Evolutionary conservation across 2,888 invertebrate species (phyloP).

Genomic region (Gortyna flavago): DNA sequence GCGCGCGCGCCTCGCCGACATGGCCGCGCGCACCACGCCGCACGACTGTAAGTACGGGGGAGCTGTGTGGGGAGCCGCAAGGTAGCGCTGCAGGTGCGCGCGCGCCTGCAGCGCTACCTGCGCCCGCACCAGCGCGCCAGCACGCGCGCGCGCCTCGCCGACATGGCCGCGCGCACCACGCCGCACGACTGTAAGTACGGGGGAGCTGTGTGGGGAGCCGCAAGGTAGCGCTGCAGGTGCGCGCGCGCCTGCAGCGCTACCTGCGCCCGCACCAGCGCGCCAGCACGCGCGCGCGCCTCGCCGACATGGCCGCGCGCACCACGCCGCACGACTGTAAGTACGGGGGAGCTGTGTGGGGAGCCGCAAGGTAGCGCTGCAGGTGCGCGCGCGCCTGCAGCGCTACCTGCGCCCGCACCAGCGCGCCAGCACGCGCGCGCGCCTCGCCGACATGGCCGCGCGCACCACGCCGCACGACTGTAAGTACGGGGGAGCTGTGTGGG

Average conservation of each 20-base stretch:
- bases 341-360: conserved; percentile 71
- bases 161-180: conserved; percentile 72
- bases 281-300: conserved; percentile 73
- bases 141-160: conserved; percentile 74
- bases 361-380: too few relatives aligned
- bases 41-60: conserved; percentile 73
- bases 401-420: conserved; percentile 78
- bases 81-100: too few relatives aligned
- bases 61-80: conserved; percentile 72
- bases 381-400: conserved; percentile 72
- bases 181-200: conserved; percentile 74
- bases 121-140: conserved; percentile 75
- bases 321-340: conserved; percentile 73
- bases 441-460: conserved; percentile 74
- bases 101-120: conserved; percentile 74
- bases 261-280: conserved; percentile 77
- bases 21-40: conserved; percentile 70
- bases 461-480: conserved; percentile 73
- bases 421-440: conserved; percentile 72
- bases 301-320: conserved; percentile 73
- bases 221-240: too few relatives aligned
- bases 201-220: conserved; percentile 71
- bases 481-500: too few relatives aligned
- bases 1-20: conserved; percentile 74
- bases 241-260: conserved; percentile 73